These are phyloP conservation scores for Holothuria glaberrima DNA, from an alignment of 35 echinoderm and acorn worm genomes.

Conservation along the genomic window DNA sequence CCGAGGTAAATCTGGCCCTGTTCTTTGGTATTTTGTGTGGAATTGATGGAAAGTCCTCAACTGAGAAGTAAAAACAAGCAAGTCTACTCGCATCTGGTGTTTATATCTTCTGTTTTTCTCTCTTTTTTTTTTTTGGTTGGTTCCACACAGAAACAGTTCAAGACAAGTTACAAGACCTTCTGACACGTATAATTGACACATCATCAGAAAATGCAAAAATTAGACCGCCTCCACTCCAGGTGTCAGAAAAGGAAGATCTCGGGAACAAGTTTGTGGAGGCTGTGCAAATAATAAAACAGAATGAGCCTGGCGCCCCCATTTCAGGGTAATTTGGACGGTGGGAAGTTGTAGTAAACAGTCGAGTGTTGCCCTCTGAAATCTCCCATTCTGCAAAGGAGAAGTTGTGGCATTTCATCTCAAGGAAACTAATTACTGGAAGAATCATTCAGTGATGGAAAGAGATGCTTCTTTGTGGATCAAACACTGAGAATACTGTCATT, in stretches of 20 bases:
- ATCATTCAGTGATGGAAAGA: too few species aligned
- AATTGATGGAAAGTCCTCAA: too few species aligned
- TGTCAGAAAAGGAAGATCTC: conserved; percentile 18
- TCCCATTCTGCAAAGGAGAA: not conserved
- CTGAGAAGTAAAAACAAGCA: not conserved
- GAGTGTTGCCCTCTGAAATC: not conserved
- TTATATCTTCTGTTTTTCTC: not conserved
- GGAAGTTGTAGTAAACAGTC: not conserved
- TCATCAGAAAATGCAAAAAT: conserved; percentile 48
- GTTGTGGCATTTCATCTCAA: not conserved
- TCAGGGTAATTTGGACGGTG: not conserved
- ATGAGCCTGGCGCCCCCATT: conserved; percentile 21
- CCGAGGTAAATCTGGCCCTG: too few species aligned
- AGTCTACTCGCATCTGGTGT: not conserved
- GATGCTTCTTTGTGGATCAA: too few species aligned
- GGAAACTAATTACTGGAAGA: not conserved
- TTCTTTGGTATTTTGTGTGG: too few species aligned
- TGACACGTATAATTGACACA: conserved; percentile 71
- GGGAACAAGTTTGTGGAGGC: not conserved
- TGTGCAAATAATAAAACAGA: conserved; percentile 27
- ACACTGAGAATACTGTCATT: too few species aligned
- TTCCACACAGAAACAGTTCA: conserved; percentile 52
- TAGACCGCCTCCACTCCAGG: conserved; percentile 52
- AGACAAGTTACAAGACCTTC: conserved; percentile 85
- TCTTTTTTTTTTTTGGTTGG: not conserved